Evolutionary conservation across 2,797 vertebrate genomes (phyloP).

Genomic region (Arrhamphus sclerolepis): DNA sequence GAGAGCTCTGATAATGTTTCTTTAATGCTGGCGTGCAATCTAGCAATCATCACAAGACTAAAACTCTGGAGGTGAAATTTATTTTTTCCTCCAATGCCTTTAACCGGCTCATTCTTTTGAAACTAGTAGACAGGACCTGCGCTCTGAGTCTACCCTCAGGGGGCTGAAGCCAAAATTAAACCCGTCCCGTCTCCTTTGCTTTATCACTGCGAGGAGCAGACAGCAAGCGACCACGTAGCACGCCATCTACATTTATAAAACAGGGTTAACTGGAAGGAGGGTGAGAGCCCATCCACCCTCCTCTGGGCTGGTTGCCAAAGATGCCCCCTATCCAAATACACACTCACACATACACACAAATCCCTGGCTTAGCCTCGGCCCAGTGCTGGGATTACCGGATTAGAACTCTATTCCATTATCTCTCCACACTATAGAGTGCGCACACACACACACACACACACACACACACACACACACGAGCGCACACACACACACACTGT

Average conservation of each 20-base stretch:
- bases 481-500: constrained; percentile 24
- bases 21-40: constrained; percentile 50
- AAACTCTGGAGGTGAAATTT: constrained; percentile 56
- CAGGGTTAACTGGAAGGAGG: constrained; percentile 59
- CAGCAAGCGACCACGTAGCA: constrained; percentile 44
- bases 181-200: constrained; percentile 58
- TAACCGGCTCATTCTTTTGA: constrained; percentile 56
- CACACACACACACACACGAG: constrained; percentile 22
- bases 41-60: constrained; percentile 51
- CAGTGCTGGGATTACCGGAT: constrained; percentile 85
- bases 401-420: constrained; percentile 85
- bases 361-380: constrained; percentile 83
- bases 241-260: constrained; percentile 54
- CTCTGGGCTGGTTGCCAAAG: constrained; percentile 65
- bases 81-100: constrained; percentile 18
- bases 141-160: constrained; percentile 64
- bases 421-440: constrained; percentile 69
- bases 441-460: constrained; percentile 29
- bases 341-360: constrained; percentile 65
- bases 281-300: constrained; percentile 63
- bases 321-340: constrained; percentile 48
- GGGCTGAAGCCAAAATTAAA: constrained; percentile 74
- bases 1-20: constrained; percentile 49
- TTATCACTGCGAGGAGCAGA: constrained; percentile 60
- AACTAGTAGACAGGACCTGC: constrained; percentile 64